Evolutionary conservation across 1,140 invertebrate species (phyloP).

Genomic region (Leptestheria dahalacensis): DNA sequence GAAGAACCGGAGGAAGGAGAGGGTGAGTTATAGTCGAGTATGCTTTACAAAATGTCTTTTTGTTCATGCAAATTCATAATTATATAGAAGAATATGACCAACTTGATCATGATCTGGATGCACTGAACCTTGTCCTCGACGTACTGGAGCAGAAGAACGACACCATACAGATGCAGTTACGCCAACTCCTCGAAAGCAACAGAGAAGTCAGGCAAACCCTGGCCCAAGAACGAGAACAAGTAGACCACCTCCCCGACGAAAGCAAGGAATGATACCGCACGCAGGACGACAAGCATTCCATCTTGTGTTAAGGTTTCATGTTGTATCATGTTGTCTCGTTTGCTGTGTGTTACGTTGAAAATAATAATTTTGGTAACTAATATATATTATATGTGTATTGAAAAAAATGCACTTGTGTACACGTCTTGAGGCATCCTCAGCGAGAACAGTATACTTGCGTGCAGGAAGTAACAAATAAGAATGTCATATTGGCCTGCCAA

Average conservation of each 20-base stretch:
- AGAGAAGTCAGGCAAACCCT: constrained; percentile 1
- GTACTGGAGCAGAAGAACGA: constrained; percentile 7
- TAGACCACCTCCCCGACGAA: not conserved
- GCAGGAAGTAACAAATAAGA: not conserved
- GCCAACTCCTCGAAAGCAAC: not conserved
- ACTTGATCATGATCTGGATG: not conserved
- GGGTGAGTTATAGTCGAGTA: no score
- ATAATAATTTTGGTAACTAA: no score
- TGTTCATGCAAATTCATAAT: no score
- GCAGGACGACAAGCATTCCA: not conserved
- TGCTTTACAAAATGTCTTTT: no score
- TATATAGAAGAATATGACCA: not conserved
- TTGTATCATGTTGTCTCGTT: no score
- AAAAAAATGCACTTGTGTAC: no score
- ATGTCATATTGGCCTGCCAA: not conserved
- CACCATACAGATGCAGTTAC: not conserved
- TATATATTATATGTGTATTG: no score
- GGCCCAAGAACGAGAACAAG: not conserved
- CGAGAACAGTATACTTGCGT: no score
- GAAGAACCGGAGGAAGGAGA: no score
- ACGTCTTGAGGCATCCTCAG: no score
- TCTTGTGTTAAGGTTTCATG: no score
- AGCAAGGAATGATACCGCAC: not conserved
- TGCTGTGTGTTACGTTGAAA: no score
- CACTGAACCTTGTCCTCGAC: constrained; percentile 1